A percentile compares a stretch with the other conserved stretches of the same genome.
Evolutionary conservation across 2,797 vertebrate genomes (phyloP).

Genomic region (Urocyon cinereoargenteus): DNA sequence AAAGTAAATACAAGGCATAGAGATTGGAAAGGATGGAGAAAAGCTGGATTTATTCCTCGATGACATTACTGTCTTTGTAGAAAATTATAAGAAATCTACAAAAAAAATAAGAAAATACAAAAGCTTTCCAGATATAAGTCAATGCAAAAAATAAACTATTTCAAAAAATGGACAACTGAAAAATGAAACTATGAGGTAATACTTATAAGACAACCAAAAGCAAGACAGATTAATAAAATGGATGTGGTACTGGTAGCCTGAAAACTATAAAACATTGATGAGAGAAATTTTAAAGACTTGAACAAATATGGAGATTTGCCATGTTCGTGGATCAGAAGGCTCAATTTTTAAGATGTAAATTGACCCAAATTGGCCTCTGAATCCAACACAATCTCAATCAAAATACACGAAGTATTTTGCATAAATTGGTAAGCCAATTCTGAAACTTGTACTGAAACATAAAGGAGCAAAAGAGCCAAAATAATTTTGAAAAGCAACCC

Average conservation of each 20-base stretch:
- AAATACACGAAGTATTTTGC: not conserved
- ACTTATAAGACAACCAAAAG: not conserved
- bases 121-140: not conserved
- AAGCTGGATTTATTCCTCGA: not conserved
- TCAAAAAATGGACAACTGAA: not conserved
- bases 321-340: not conserved
- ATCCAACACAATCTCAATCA: not conserved
- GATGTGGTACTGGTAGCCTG: not conserved
- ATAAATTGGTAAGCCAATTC: not conserved
- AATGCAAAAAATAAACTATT: conserved; percentile 13
- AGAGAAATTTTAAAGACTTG: not conserved
- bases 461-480: not conserved
- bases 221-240: not conserved
- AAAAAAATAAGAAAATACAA: not conserved
- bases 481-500: not conserved
- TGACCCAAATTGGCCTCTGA: not conserved
- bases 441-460: not conserved
- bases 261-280: not conserved
- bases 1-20: not conserved
- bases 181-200: not conserved
- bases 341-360: not conserved
- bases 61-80: not conserved
- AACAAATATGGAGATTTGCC: not conserved
- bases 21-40: not conserved
- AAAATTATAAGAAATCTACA: not conserved